A percentile compares a stretch with the other conserved stretches of the same genome.
Conservation (phyloP, 2,888 invertebrate species). For the Acleris emargana region DNA sequence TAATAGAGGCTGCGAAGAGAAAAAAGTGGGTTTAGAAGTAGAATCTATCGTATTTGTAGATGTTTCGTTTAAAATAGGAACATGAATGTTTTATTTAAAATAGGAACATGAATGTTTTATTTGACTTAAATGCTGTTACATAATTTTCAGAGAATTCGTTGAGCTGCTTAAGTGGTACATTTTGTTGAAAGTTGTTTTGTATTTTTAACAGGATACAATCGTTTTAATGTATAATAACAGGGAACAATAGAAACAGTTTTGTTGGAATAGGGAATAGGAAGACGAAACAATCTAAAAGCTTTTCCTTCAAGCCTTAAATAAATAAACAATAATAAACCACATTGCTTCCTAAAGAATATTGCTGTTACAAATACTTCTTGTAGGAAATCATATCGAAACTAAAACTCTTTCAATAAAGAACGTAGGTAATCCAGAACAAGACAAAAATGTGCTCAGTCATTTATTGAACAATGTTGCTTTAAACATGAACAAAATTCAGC, state of each 20-base stretch:
- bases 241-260: too few species aligned
- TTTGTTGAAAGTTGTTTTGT: too few species aligned
- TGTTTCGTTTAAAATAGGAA: conserved; percentile 59
- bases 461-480: conserved; percentile 14
- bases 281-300: too few species aligned
- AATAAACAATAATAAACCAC: too few species aligned
- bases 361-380: too few species aligned
- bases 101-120: background rate
- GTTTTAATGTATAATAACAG: too few species aligned
- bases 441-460: conserved; percentile 6
- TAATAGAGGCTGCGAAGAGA: conserved; percentile 60
- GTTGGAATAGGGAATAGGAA: too few species aligned
- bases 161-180: background rate
- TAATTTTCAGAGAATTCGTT: background rate
- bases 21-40: conserved; percentile 57
- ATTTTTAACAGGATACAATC: too few species aligned
- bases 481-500: conserved; percentile 29
- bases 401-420: too few species aligned
- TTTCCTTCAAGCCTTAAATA: too few species aligned
- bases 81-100: conserved; percentile 39
- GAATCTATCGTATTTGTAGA: conserved; percentile 61
- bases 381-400: too few species aligned
- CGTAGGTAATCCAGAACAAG: background rate
- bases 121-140: background rate
- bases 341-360: too few species aligned